Evolutionary conservation across 2,888 invertebrate genomes (phyloP).

Genomic region (Eupithecia abbreviata): DNA sequence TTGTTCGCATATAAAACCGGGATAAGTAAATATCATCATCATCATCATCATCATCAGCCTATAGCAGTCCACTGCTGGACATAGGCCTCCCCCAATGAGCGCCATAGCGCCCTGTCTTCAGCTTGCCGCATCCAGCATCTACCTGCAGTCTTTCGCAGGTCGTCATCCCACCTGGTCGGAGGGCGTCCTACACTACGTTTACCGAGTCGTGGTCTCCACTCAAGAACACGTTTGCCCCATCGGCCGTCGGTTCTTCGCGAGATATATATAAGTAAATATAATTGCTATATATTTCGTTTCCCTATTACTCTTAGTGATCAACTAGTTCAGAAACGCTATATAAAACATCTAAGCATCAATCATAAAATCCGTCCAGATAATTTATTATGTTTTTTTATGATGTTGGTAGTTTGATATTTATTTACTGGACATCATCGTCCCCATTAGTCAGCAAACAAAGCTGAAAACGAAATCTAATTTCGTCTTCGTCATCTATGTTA

Average conservation of each 20-base stretch:
- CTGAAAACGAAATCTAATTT: background rate
- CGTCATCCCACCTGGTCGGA: too few species aligned
- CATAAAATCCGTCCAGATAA: background rate
- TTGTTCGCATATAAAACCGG: too few species aligned
- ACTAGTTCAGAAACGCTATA: background rate
- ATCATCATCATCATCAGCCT: too few species aligned
- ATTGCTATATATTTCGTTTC: background rate
- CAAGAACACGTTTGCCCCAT: too few species aligned
- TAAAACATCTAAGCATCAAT: background rate
- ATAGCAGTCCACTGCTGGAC: too few species aligned
- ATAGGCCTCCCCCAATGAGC: too few species aligned
- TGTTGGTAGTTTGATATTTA: constrained; percentile 9
- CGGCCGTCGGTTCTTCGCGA: too few species aligned
- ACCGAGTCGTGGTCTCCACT: too few species aligned
- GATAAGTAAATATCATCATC: background rate
- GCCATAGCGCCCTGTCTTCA: too few species aligned
- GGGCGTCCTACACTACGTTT: too few species aligned
- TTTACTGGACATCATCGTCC: background rate
- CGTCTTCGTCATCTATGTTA: background rate
- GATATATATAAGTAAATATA: background rate
- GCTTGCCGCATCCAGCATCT: too few species aligned
- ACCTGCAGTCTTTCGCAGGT: too few species aligned
- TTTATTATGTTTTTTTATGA: background rate
- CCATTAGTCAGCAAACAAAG: constrained; percentile 9
- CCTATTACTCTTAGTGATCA: background rate